A percentile compares a stretch with the other conserved stretches of the same genome.
Evolutionary conservation across 2,888 invertebrate genomes (phyloP).

Genomic region (Neuroscelio doddi): DNA sequence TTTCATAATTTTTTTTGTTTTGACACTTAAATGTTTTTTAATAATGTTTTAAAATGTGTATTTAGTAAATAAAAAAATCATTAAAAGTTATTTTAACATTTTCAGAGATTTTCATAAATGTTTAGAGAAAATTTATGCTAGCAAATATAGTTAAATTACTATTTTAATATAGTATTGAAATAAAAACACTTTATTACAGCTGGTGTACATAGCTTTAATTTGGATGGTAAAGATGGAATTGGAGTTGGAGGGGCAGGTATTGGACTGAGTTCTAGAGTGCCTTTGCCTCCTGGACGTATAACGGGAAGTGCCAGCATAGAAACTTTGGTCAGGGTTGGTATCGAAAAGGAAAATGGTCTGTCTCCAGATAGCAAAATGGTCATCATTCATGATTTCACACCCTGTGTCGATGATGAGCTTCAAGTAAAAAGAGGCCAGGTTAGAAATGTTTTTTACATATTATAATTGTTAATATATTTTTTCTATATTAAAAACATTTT

Average conservation of each 20-base stretch:
- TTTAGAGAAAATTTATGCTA: too few species aligned
- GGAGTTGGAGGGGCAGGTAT: constrained; percentile 86
- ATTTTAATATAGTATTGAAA: not conserved
- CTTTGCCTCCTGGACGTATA: constrained; percentile 91
- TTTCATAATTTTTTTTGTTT: too few species aligned
- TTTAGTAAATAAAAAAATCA: not conserved
- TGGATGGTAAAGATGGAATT: constrained; percentile 77
- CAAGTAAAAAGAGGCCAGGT: constrained; percentile 89
- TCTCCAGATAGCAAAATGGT: constrained; percentile 97
- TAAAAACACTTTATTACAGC: constrained; percentile 49
- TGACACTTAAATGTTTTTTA: not conserved
- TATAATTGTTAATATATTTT: not conserved
- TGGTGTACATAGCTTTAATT: constrained; percentile 63
- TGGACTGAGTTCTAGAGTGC: constrained; percentile 78
- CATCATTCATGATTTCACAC: constrained; percentile 93
- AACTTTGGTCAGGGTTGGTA: constrained; percentile 89
- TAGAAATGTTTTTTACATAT: constrained; percentile 34
- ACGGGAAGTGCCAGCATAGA: constrained; percentile 96
- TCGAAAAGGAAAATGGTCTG: constrained; percentile 93
- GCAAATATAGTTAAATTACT: too few species aligned
- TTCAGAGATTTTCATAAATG: too few species aligned
- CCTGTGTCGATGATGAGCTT: constrained; percentile 95
- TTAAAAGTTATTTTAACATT: not conserved
- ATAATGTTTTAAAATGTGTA: not conserved
- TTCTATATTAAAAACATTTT: too few species aligned